A percentile compares a stretch with the other conserved stretches of the same genome.
phyloP scores from a whole-genome alignment of 2,113 vertebrate genomes.

The Malurus alboscapulatus region DNA sequence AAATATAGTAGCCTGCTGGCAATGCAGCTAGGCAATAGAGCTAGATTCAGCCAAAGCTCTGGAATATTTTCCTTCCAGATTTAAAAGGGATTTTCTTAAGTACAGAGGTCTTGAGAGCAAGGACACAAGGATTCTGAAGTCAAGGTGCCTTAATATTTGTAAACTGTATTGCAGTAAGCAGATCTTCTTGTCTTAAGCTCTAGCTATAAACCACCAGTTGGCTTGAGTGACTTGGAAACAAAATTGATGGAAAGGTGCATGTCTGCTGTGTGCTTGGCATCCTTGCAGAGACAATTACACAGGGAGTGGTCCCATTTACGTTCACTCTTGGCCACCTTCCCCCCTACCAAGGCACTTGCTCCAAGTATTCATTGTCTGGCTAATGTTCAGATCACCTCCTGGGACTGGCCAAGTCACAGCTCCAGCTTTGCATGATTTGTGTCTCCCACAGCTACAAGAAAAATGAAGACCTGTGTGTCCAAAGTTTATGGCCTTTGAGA shows the following conservation, averaged over 20 bases:
- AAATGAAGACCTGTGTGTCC: constrained; percentile 43
- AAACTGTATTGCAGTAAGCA: constrained; percentile 17
- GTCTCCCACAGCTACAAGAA: constrained; percentile 45
- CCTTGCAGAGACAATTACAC: background rate
- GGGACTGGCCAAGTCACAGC: constrained; percentile 28
- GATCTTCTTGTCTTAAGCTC: constrained; percentile 41
- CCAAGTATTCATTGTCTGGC: constrained; percentile 19
- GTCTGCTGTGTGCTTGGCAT: constrained; percentile 15
- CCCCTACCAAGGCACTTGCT: background rate
- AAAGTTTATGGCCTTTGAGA: constrained; percentile 60
- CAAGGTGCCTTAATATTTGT: constrained; percentile 38
- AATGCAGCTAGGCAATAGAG: background rate
- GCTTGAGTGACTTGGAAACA: constrained; percentile 18
- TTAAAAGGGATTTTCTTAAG: constrained; percentile 50
- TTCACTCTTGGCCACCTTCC: background rate
- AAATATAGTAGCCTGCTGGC: background rate
- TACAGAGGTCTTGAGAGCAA: constrained; percentile 42
- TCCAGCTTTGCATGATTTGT: constrained; percentile 61
- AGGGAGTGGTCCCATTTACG: rapidly evolving
- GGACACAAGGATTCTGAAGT: constrained; percentile 42
- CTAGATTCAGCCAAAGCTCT: background rate
- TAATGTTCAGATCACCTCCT: constrained; percentile 4
- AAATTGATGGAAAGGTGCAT: background rate
- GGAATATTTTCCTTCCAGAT: constrained; percentile 11
- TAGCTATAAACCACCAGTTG: constrained; percentile 46